Conservation (phyloP, 2,113 vertebrate species). For the Bos taurus region ARS-UCD2.0 NC_037331.1:15874501-15875000, state of each 20-base stretch:
- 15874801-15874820: background rate
- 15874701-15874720: slow-evolving; percentile 9
- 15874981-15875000: background rate
- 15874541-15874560: background rate
- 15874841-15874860: background rate
- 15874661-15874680: background rate
- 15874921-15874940: background rate
- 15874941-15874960: background rate
- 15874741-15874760: background rate
- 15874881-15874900: background rate
- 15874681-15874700: slow-evolving; percentile 15
- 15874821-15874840: background rate
- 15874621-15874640: background rate
- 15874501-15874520: background rate
- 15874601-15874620: background rate
- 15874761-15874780: background rate
- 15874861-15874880: background rate
- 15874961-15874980: background rate
- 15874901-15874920: background rate
- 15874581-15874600: background rate
- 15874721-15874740: background rate
- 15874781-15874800: background rate
- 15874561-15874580: background rate
- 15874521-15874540: background rate
- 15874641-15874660: slow-evolving; percentile 8